Evolutionary conservation across 2,888 invertebrate genomes (phyloP), one percentile per base, ranked within the genome.

Genomic region (Hipparchia semele): DNA sequence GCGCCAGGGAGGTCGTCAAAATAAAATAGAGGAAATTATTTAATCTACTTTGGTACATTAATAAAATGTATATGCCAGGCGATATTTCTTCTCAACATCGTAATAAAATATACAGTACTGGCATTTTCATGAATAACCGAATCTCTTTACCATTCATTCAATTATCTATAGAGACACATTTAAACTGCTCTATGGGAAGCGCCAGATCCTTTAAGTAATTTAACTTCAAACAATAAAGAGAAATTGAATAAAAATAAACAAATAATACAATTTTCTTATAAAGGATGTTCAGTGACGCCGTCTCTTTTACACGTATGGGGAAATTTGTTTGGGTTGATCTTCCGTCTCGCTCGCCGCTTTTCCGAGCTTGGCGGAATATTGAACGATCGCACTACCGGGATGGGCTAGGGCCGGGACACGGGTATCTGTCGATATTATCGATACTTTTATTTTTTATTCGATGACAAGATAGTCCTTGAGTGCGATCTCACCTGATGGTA

Each of bases 381-480:
- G 76, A 76, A 76, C 76, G 76, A 75, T 76, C 76, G 72, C 68
- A 72, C 76, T 76, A 75, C 76, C 76, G 76, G 76, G 75, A 76
- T 73, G 66, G 65, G 33, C 9, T 69, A 71, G 64, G n/a, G 73
- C 56, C n/a, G 75, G 39, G 71, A 62, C 33, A 4, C 49, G 5
- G 12, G 23, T 2, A 2, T 13, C 0, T 39, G 46, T 72, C 72
- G 70, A 72, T 69, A 23, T 65, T 45, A 2, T 6, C 23, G 23
- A 49, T 59, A 7, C 49, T 45, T 9, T 67, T 12, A 23, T 23
- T 66, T 33, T 12, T 23, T 7, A 5, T 13, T 23, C 6, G 6
- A 58, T 6, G n/a, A n/a, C 8, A 7, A n/a, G 5, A 8, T 23
- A 23, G 7, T n/a, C 23, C 8, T 23, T n/a, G 54, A 56, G 1